Base-by-base conservation (phyloP, 1,140 invertebrate genomes). In the Lordiphosa clarofinis region DNA sequence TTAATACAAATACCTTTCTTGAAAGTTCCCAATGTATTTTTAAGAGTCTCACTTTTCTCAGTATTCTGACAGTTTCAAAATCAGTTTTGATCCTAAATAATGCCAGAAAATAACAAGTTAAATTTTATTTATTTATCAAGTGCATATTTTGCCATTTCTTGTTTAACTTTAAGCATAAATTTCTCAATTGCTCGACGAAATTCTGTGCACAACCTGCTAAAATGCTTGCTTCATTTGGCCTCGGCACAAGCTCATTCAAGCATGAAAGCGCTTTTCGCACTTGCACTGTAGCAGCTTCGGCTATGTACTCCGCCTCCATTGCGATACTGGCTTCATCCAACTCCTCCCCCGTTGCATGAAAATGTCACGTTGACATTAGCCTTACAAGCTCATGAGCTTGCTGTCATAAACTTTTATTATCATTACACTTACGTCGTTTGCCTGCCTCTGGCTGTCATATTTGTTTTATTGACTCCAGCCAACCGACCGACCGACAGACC, bases 361-460 rank as follows among this genome's bases (percentile, higher is more conserved):
- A 73, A 65, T 58, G 66, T 61, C 72, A 76, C 58, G 67, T 82
- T 82, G 76, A 81, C 76, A 81, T 81, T 81, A 81, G 76, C 76
- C 76, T 82, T 81, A 81, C 76, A 82, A 76, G 72, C 76, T 81
- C 76, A 61, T 81, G 72, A 84, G 76, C 58, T 54, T 75, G 76
- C 67, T 81, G 76, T 76, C 76, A 81, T 81, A 81, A 81, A 81
- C 56, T 81, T 81, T 82, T 81, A 81, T 81, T 82, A 82, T 81
- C 76, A 82, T 81, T 82, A 76, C 78, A 82, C 76, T 76, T 72
- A 58, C 72, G 58, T 68, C 61, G 58, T 35, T 24, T 38, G 33
- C 28, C 37, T 40, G 31, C 35, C 69, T 62, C 38, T 33, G 50
- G 57, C 48, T 81, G 67, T 75, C 76, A 59, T 75, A 81, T 81